Evolutionary conservation across 2,113 vertebrate genomes (phyloP), one percentile per base, ranked within the genome.

Genomic region (Hystrix brachyura): DNA sequence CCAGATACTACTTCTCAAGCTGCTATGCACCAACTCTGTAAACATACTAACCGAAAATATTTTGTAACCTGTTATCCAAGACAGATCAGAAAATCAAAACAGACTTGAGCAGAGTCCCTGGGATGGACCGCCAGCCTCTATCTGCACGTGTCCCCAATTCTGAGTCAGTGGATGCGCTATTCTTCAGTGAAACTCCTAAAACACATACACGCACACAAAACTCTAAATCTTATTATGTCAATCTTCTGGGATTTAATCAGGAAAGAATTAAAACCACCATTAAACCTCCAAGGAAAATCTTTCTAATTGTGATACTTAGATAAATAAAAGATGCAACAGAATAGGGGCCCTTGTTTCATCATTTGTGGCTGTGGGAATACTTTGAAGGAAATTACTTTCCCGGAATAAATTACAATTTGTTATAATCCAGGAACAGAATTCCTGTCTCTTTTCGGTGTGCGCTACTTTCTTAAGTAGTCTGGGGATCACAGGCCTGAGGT

Each of bases 381-480:
- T 94, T 83, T 65, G 81, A 18, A 34, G 25, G 32, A 57, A 46
- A 91, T 57, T 53, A 85, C 10, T 60, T 87, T 21, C 19, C 51
- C 51, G 74, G 25, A 86, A 25, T 93, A 94, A 85, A 89, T 53
- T n/a, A 88, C 38, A 86, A 80, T 86, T 60, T 91, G 46, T 62
- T 80, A 67, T 81, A 87, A 94, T 64, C 59, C 71, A 87, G 88
- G 59, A 78, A 67, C 29, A 55, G 89, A 97, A 94, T 80, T 67
- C 23, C 15, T 13, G 32, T 53, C 43, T 76, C 71, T 87, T 81
- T 76, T 81, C 32, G 13, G 23, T 48, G 34, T 25, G 3, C 29
- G n/a, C 3, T 78, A 59, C 79, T 97, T 87, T 91, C 65, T 88
- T 79, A 92, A 90, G 92, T 62, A 82, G 76, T 60, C 53, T 51